phyloP scores from a whole-genome alignment of 2,797 vertebrate genomes.

The Pipistrellus kuhlii region DNA sequence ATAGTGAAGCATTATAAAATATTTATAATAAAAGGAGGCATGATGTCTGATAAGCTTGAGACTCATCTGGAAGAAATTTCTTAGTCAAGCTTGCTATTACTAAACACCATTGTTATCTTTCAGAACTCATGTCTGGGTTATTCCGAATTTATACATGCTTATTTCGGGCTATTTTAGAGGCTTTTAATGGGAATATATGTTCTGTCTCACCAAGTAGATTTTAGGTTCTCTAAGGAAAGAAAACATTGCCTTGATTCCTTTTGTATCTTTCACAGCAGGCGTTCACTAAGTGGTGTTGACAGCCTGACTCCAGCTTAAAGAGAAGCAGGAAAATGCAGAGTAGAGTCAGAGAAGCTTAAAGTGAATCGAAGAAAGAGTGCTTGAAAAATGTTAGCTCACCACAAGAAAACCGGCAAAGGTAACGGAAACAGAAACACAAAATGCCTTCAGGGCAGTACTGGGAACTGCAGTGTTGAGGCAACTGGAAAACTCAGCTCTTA shows the following conservation, averaged over 20 bases:
- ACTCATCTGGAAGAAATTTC: constrained; percentile 35
- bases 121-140: not conserved
- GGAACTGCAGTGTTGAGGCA: not conserved
- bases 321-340: constrained; percentile 70
- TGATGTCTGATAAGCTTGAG: not conserved
- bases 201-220: constrained; percentile 47
- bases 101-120: constrained; percentile 19
- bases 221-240: constrained; percentile 56
- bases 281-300: constrained; percentile 66
- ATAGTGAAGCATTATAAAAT: not conserved
- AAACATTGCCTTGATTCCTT: constrained; percentile 63
- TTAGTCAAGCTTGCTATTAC: not conserved
- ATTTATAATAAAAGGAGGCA: constrained; percentile 2
- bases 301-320: constrained; percentile 66
- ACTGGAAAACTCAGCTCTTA: not conserved
- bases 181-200: constrained; percentile 13
- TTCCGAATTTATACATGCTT: constrained; percentile 47
- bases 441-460: not conserved
- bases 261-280: constrained; percentile 67
- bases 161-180: constrained; percentile 26
- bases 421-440: constrained; percentile 14
- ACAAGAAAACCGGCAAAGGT: constrained; percentile 33
- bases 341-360: constrained; percentile 72
- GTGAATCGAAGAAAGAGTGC: constrained; percentile 71
- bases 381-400: constrained; percentile 57